Base-by-base conservation (phyloP, 2,113 vertebrate genomes). In the Lonchura striata region DNA sequence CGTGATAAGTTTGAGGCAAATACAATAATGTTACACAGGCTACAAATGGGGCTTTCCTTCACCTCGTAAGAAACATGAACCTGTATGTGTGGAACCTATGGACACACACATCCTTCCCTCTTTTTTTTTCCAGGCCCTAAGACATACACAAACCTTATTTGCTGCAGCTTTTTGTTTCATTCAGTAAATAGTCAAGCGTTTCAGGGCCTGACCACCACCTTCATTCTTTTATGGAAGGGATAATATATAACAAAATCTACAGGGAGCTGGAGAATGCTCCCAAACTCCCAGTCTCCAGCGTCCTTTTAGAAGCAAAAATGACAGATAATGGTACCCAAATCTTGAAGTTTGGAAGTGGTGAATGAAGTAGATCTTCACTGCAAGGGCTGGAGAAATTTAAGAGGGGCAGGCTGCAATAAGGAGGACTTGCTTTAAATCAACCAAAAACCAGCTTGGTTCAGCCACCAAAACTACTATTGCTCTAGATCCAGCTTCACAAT, bases 51-150 rank as follows among this genome's bases (percentile, higher is more conserved):
- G 25, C 16, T 76, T 9, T 47, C 31, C 56, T 81, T 53, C 44
- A 47, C n/a, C 44, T 33, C 8, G 2, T 21, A 25, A 56, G 59
- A 63, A 68, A 57, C 27, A 6, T 27, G 59, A 77, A 70, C 42
- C 23, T 61, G 11, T 47, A 14, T 0, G 0, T 4, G 6, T 25
- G 8, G 57, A 42, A 84, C 14, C 35, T 3, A 8, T 1, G 5
- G 53, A 65, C 35, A 39, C 16, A 30, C 11, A 19, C 18, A 76
- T 19, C 49, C 49, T 68, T 64, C 53, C 44, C 18, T 72, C 52
- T 66, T 46, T 35, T 44, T 44, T 61, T 60, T 61, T 25, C 24
- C 56, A 70, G 16, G 7, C 31, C 64, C 20, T n/a, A 53, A 61
- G 39, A n/a, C 13, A 60, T 54, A 39, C 54, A 52, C 13, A 53